phyloP scores from a whole-genome alignment of 2,888 invertebrate species.

The Ecliptopera silaceata region DNA sequence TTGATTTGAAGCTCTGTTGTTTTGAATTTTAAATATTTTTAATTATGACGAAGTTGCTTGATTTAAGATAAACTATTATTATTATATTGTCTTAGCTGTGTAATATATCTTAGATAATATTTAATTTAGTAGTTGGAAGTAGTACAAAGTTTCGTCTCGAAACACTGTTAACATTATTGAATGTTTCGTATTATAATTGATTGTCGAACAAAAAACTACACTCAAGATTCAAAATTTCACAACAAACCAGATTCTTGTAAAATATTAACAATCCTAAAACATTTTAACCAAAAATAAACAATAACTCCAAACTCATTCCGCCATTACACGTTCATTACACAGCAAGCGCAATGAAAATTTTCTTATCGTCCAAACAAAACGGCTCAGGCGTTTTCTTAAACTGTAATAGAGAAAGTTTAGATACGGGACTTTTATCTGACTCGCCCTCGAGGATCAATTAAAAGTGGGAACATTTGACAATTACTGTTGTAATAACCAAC shows the following conservation, averaged over 20 bases:
- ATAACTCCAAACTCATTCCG: conserved; percentile 44
- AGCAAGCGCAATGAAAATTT: conserved; percentile 62
- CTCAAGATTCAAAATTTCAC: neutral
- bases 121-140: no score
- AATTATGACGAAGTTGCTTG: no score
- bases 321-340: conserved; percentile 59
- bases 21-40: no score
- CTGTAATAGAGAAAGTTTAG: conserved; percentile 82
- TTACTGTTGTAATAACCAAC: conserved; percentile 75
- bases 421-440: conserved; percentile 77
- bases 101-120: no score
- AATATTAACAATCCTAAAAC: neutral
- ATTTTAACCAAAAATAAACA: conserved; percentile 33
- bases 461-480: conserved; percentile 72
- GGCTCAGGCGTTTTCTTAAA: conserved; percentile 74
- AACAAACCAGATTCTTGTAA: neutral
- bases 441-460: conserved; percentile 84
- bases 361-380: conserved; percentile 75
- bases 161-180: no score
- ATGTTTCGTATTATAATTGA: no score
- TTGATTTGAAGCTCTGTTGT: no score
- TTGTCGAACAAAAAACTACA: neutral
- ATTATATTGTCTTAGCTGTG: no score
- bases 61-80: no score
- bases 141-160: no score